A percentile compares a stretch with the other conserved stretches of the same genome.
Evolutionary conservation across 2,113 vertebrate genomes (phyloP).

Genomic region (Microtus pennsylvanicus): DNA sequence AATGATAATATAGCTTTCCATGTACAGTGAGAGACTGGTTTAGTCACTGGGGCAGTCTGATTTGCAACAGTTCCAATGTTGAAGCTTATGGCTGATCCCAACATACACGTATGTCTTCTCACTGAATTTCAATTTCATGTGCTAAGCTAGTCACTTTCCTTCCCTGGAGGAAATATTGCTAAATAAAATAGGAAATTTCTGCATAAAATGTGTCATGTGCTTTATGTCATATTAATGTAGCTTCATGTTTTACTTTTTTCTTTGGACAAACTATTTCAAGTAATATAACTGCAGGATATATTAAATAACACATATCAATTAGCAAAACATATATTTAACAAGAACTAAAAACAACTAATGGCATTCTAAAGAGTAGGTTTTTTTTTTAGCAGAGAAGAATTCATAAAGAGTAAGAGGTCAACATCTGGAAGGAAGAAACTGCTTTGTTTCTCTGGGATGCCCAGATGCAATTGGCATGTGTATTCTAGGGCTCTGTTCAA

Average conservation of each 20-base stretch:
- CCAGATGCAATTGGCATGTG: neutral
- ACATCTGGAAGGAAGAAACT: slow-evolving; percentile 7
- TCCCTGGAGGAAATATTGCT: neutral
- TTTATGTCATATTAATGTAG: neutral
- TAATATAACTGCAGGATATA: slow-evolving; percentile 23
- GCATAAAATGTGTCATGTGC: neutral
- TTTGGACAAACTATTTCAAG: slow-evolving; percentile 42
- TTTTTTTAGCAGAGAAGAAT: slow-evolving; percentile 43
- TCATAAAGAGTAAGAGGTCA: neutral
- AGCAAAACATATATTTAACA: slow-evolving; percentile 16
- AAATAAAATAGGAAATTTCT: neutral
- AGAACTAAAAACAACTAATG: slow-evolving; percentile 30
- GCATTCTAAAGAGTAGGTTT: slow-evolving; percentile 16
- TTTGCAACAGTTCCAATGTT: neutral
- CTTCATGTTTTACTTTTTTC: slow-evolving; percentile 36
- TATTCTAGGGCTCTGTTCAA: slow-evolving; percentile 54
- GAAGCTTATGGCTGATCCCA: neutral
- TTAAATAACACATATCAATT: neutral
- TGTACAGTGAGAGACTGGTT: neutral
- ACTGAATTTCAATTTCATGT: neutral
- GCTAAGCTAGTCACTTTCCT: neutral
- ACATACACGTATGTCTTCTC: neutral
- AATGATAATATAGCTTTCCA: neutral
- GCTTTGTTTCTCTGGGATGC: neutral
- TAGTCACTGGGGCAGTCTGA: neutral